These are phyloP conservation scores for Daphoenositta chrysoptera DNA, from an alignment of 2,113 vertebrate genomes.

Conservation along the genomic window DNA sequence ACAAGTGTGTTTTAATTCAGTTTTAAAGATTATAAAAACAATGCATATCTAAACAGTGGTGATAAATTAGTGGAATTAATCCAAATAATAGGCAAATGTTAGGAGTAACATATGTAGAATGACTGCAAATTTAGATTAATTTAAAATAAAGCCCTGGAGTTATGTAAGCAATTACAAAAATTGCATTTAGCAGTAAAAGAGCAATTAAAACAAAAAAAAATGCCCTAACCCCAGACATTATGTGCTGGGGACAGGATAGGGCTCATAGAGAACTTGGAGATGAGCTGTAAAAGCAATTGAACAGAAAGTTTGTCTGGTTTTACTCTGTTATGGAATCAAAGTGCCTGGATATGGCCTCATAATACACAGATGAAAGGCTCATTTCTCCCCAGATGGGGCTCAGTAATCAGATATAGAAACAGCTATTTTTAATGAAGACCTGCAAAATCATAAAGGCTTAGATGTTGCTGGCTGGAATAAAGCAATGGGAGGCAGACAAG, in stretches of 20 bases:
- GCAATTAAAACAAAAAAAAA: neutral
- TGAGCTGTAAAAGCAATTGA: slow-evolving; percentile 7
- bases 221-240: neutral
- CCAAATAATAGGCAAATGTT: slow-evolving; percentile 37
- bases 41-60: slow-evolving; percentile 7
- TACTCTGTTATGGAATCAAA: neutral
- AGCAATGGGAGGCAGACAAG: neutral
- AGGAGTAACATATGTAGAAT: slow-evolving; percentile 9
- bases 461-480: slow-evolving; percentile 45
- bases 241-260: neutral
- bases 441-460: slow-evolving; percentile 23
- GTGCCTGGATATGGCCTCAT: neutral
- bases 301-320: slow-evolving; percentile 16
- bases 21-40: neutral
- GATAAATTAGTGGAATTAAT: slow-evolving; percentile 49
- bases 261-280: neutral
- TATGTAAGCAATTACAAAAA: slow-evolving; percentile 54
- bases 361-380: slow-evolving; percentile 42
- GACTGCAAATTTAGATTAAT: slow-evolving; percentile 32
- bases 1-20: slow-evolving; percentile 10
- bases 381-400: slow-evolving; percentile 44
- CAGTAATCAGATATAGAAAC: slow-evolving; percentile 54
- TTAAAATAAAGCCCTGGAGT: slow-evolving; percentile 47
- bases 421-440: slow-evolving; percentile 53
- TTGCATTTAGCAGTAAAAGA: slow-evolving; percentile 23